Percentiles rank a stretch among this genome's conserved stretches.
Conservation (phyloP, 2,797 vertebrate species). For the Hippopotamyrus pictus region DNA sequence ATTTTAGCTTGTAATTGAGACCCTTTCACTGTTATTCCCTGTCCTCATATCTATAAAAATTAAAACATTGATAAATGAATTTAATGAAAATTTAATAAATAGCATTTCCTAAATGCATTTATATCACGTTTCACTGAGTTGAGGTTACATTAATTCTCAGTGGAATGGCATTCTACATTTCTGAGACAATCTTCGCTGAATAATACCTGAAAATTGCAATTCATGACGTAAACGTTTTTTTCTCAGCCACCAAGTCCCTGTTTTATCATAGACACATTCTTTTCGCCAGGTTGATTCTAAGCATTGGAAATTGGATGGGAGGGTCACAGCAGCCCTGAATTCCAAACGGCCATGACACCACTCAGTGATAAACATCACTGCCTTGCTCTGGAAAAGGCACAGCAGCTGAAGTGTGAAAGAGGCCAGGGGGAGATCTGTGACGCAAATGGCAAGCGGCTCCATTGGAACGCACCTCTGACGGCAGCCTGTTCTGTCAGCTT, state of each 20-base stretch:
- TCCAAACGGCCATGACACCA: neutral
- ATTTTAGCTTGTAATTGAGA: neutral
- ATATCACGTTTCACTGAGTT: neutral
- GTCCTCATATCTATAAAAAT: neutral
- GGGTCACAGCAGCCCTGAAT: neutral
- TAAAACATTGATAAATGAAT: neutral
- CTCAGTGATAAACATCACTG: neutral
- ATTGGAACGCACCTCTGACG: constrained; percentile 13
- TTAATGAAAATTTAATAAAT: neutral
- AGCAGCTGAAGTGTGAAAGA: neutral
- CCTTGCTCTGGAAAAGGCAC: neutral
- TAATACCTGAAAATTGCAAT: neutral
- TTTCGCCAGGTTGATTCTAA: neutral
- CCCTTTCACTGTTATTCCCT: neutral
- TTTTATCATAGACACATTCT: neutral
- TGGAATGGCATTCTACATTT: neutral
- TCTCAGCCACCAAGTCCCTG: neutral
- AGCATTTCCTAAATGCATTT: neutral
- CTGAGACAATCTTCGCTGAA: neutral
- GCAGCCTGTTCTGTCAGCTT: constrained; percentile 15
- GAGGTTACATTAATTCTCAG: neutral
- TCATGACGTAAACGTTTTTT: neutral
- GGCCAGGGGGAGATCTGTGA: neutral
- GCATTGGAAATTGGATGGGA: neutral
- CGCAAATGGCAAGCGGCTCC: constrained; percentile 28